Evolutionary conservation across 2,797 vertebrate species (phyloP), one percentile per base, ranked within the genome.

Genomic region (Trichosurus vulpecula): DNA sequence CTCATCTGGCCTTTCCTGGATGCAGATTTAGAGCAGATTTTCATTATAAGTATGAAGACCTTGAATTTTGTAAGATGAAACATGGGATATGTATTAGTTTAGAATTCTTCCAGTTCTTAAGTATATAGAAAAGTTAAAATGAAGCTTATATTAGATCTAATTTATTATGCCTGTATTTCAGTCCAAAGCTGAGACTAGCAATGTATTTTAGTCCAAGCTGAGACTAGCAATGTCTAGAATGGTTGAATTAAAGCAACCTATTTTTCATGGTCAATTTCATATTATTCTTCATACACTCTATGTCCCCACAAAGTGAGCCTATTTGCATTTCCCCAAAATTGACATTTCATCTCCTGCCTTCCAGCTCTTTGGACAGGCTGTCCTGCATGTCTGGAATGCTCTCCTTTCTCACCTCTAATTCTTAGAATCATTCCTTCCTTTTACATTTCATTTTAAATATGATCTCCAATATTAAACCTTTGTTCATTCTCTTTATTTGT

Each of bases 61-160:
- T 97, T 97, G 91, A 97, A 94, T 97, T 97, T 97, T 95, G 93
- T 57, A 57, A 53, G 95, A 94, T 97, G 92, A 97, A 95, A 95
- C 89, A 94, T 91, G 52, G 93, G 35, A 89, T 54, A 93, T 52
- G 47, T 57, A 97, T 98, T 91, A 95, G 5, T 90, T 97, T 92
- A 95, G 9, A 94, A 92, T 97, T 96, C 92, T 96, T 54, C 35
- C 92, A 93, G 52, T 12, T 96, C 95, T 97, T 95, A 95, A 95
- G 95, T 94, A 90, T 89, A 96, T 66, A 93, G n/a, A 22, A 96
- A 91, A 81, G 91, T 47, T 91, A 92, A 55, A 95, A 92, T 31
- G 95, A n/a, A n/a, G 93, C 41, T 31, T 54, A 93, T 95, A 12
- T 90, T 93, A 53, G 53, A 53, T 94, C 13, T 29, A 66, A 41